phyloP scores from a whole-genome alignment of 2,888 invertebrate genomes.

The Drosophila picticornis region DNA sequence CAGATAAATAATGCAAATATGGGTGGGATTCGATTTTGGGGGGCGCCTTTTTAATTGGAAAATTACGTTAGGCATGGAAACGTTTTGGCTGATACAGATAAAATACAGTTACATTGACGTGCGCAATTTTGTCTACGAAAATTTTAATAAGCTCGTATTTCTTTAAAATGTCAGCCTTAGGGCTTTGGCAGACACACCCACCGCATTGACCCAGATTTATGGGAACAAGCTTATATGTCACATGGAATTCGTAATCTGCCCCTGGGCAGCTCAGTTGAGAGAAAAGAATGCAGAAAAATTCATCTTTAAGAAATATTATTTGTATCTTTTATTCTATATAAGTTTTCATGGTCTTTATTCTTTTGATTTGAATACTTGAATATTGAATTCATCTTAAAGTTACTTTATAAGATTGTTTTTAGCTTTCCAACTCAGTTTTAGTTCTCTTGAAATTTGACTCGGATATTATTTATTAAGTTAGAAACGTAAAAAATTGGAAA shows the following conservation, averaged over 20 bases:
- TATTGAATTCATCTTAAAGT: background rate
- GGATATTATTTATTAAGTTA: background rate
- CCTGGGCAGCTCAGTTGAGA: constrained; percentile 5
- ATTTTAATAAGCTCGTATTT: constrained; percentile 22
- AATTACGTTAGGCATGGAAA: constrained; percentile 38
- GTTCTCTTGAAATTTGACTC: background rate
- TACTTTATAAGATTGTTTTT: background rate
- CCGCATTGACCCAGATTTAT: constrained; percentile 43
- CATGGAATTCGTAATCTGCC: constrained; percentile 8
- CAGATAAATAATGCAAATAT: constrained; percentile 51
- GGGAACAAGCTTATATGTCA: constrained; percentile 37
- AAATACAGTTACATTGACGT: constrained; percentile 7
- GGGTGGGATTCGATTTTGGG: constrained; percentile 37
- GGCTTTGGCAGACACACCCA: constrained; percentile 26
- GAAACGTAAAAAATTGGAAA: background rate
- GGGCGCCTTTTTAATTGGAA: constrained; percentile 56
- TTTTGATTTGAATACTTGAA: background rate
- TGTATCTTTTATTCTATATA: background rate
- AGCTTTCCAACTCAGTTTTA: background rate
- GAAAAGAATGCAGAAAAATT: background rate
- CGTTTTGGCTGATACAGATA: constrained; percentile 16
- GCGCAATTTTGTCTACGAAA: background rate
- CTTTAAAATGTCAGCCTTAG: background rate
- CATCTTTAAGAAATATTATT: background rate
- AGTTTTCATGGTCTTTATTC: background rate